Base-by-base conservation (phyloP, 1,140 invertebrate species). In the Arion vulgaris region DNA sequence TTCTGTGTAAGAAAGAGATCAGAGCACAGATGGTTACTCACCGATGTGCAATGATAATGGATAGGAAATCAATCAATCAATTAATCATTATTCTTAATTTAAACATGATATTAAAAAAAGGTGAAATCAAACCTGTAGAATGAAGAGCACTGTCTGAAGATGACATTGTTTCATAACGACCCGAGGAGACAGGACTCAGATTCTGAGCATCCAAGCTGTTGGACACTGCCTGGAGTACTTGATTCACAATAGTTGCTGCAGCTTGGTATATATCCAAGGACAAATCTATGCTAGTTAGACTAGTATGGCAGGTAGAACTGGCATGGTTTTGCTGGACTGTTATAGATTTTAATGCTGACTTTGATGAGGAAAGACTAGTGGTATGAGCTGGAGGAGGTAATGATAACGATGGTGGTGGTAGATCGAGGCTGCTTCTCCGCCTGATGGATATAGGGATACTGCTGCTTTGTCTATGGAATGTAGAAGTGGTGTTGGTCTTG, bases 221-320 rank as follows among this genome's bases (percentile, higher is more conserved):
- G 7, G 80, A 76, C n/a, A 85, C 75, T 45, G 51, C 34, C 45
- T 81, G 53, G 36, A 85, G 79, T 9, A 85, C 84, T 51, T 86
- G 83, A 77, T 77, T 80, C 28, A 86, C 85, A 69, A 86, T 86
- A 26, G 62, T 53, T 9, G 83, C 85, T n/a, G 85, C 85, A 23
- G 80, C 80, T 36, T 77, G 45, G 34, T 86, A 80, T 36, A 80
- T 68, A 39, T 79, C 62, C 28, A 79, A 4, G 34, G 53, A 68
- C 53, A 79, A 34, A 32, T 79, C 77, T 32, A 11, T 51, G 23
- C 45, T 13, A 34, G 77, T 68, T 38, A 79, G 36, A 66, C 77
- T 41, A 26, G 39, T 38, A 4, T 76, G 74, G 15, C 34, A 5
- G 34, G 28, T 9, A n/a, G 68, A 15, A 36, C 32, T 15, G 23